Evolutionary conservation across 2,113 vertebrate genomes (phyloP).

Genomic region (Rousettus leschenaultii): DNA sequence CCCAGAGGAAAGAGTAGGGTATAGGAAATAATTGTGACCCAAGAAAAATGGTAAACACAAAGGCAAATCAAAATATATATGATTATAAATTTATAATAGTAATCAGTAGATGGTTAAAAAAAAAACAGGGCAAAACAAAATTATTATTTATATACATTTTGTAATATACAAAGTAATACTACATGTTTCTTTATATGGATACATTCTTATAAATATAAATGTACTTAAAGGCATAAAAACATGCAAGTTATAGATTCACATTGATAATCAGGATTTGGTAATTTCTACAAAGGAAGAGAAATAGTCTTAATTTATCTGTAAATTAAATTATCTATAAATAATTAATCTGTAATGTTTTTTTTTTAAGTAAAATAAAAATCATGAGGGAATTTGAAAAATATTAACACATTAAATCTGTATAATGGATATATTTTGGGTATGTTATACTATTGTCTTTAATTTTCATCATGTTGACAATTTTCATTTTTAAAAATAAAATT

Average conservation of each 20-base stretch:
- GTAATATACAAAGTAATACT: not conserved
- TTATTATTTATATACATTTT: not conserved
- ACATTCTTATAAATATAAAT: not conserved
- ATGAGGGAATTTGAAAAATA: not conserved
- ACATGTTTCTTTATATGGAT: not conserved
- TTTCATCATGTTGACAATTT: not conserved
- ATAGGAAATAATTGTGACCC: not conserved
- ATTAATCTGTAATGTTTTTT: not conserved
- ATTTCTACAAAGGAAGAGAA: not conserved
- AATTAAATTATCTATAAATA: not conserved
- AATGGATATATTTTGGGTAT: not conserved
- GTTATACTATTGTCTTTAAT: not conserved
- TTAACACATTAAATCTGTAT: not conserved
- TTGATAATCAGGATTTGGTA: not conserved
- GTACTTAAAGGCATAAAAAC: not conserved
- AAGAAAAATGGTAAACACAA: not conserved
- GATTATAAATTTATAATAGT: not conserved
- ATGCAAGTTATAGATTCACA: not conserved
- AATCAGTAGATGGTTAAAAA: not conserved
- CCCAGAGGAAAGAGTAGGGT: not conserved
- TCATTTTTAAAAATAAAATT: slow-evolving; percentile 15
- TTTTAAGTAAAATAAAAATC: not conserved
- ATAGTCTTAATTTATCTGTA: not conserved
- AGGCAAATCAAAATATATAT: not conserved
- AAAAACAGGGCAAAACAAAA: not conserved